Percentiles rank a stretch among this genome's conserved stretches.
These are phyloP conservation scores for Drosophila parabipectinata DNA, from an alignment of 1,140 invertebrate genomes.

Conservation along the genomic window DNA sequence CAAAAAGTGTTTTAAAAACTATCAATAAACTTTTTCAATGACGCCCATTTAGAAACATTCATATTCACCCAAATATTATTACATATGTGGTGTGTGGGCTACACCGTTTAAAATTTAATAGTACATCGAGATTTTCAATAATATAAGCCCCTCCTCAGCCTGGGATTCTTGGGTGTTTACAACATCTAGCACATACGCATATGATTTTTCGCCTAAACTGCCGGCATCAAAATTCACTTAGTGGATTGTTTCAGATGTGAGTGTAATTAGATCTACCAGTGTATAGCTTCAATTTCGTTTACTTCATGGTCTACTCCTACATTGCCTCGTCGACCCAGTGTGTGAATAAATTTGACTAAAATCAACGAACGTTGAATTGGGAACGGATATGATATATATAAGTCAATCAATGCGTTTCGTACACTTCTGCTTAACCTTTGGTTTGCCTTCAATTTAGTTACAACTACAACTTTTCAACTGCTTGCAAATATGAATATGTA, in stretches of 20 bases:
- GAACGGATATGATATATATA: constrained; percentile 76
- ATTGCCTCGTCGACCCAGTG: constrained; percentile 38
- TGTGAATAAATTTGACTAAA: constrained; percentile 78
- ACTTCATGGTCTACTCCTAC: constrained; percentile 47
- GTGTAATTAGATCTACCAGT: constrained; percentile 64
- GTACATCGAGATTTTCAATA: constrained; percentile 79
- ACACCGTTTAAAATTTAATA: constrained; percentile 73
- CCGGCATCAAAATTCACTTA: constrained; percentile 41
- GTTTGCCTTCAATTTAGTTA: constrained; percentile 55
- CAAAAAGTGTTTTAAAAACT: constrained; percentile 67
- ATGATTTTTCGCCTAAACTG: constrained; percentile 11
- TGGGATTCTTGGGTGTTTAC: constrained; percentile 50
- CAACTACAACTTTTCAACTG: constrained; percentile 67
- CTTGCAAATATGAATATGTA: constrained; percentile 31
- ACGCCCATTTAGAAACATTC: constrained; percentile 37
- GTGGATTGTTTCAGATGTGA: constrained; percentile 59
- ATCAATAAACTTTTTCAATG: constrained; percentile 60
- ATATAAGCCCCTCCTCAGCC: constrained; percentile 66
- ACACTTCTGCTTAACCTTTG: constrained; percentile 49
- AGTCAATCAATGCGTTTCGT: constrained; percentile 54
- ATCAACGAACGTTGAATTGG: constrained; percentile 69
- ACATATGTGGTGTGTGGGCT: constrained; percentile 31
- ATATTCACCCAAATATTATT: constrained; percentile 55
- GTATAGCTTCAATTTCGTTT: constrained; percentile 63
- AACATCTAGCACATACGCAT: constrained; percentile 35